Evolutionary conservation across 2,888 invertebrate species (phyloP), one percentile per base, ranked within the genome.

Genomic region (Uloborus plumipes): DNA sequence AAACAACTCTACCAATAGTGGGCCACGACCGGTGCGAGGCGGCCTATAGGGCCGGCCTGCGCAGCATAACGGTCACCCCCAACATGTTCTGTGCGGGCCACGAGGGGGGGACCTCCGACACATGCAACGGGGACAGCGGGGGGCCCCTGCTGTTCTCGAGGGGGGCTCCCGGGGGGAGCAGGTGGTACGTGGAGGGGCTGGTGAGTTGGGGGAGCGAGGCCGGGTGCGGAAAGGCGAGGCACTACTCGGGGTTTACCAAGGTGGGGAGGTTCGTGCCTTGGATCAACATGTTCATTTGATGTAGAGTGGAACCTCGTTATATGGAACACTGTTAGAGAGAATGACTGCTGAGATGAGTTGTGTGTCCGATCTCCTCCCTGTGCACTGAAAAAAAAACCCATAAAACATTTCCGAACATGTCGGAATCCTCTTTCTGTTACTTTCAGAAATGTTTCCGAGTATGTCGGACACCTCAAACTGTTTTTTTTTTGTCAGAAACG

Each of bases 181-280:
- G 75, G 15, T 82, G 81, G 81, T 71, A 76, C 49, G 22, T 82
- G 26, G 81, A 82, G 53, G 81, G 81, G 9, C 22, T 82, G 7
- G 81, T 82, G 11, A 82, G 81, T 51, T 82, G 81, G 81, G 81
- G 81, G 1, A 82, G 81, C 20, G 71, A 75, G 51, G 53, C 81
- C 1, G 75, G 75, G 7, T 82, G 81, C 13, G 81, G 64, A 9
- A 65, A 82, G 22, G 58, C 71, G 2, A 26, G 64, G 3, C 39
- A 59, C 0, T 82, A 82, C 49, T 82, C 81, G 2, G 81, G 81
- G 0, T 82, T 82, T 22, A 76, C 81, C 2, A 82, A 82, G 69
- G 75, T 82, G 0, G 59, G 66, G 9, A 71, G 59, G 61, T 82
- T 76, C 53, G 71, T 76, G 13, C 66, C 75, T 20, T 82, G 81